These are phyloP conservation scores for Spondyliosoma cantharus DNA, from an alignment of 2,797 vertebrate genomes.

Conservation along the genomic window DNA sequence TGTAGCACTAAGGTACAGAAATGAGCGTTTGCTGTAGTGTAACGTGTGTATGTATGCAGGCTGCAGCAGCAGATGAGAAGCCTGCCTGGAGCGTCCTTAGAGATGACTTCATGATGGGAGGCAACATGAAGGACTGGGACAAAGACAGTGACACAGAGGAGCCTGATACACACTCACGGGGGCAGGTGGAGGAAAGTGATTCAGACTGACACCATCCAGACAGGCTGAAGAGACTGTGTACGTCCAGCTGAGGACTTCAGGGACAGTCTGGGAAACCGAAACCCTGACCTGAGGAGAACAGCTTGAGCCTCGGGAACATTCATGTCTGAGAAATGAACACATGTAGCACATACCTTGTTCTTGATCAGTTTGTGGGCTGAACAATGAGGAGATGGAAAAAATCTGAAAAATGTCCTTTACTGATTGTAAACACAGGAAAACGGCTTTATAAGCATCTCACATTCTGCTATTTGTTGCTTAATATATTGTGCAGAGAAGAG, in stretches of 20 bases:
- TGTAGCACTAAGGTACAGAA: background rate
- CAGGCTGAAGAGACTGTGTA: background rate
- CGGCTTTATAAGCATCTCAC: background rate
- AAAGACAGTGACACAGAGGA: constrained; percentile 85
- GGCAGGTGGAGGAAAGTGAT: constrained; percentile 71
- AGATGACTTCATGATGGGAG: constrained; percentile 98
- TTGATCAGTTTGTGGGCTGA: background rate
- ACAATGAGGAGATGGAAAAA: background rate
- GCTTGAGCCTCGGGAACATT: background rate
- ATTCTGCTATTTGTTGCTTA: background rate
- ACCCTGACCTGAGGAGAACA: background rate
- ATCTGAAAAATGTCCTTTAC: background rate
- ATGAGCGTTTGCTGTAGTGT: background rate
- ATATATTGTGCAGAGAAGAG: background rate
- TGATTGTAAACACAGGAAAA: background rate
- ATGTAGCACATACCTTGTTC: background rate
- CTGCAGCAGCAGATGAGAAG: constrained; percentile 76
- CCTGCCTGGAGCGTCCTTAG: constrained; percentile 91
- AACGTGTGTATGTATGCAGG: constrained; percentile 8
- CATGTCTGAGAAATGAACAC: background rate
- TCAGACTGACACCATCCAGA: constrained; percentile 69
- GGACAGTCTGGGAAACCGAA: background rate
- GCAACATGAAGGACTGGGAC: constrained; percentile 98
- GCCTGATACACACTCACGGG: background rate
- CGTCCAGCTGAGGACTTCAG: background rate